Conservation (phyloP, 2,113 vertebrate species). For the Coptodon rendalli region DNA sequence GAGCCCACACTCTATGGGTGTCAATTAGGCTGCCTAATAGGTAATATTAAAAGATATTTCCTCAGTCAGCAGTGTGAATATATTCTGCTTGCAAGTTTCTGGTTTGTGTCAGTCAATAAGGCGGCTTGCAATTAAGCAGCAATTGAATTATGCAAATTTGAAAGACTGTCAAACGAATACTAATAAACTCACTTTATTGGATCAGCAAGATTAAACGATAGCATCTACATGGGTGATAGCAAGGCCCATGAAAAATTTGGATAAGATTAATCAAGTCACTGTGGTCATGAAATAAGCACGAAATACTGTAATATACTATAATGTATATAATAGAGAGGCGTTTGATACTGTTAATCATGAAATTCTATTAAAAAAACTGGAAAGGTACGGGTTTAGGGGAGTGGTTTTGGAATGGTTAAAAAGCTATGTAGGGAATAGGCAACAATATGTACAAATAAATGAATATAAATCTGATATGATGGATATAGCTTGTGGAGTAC, state of each 20-base stretch:
- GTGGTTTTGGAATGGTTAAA: too few relatives aligned
- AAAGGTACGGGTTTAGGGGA: too few relatives aligned
- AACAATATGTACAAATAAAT: too few relatives aligned
- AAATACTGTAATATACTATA: background rate
- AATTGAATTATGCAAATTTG: background rate
- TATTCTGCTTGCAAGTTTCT: background rate
- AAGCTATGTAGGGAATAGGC: too few relatives aligned
- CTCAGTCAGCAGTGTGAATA: background rate
- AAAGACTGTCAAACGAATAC: background rate
- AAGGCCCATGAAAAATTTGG: background rate
- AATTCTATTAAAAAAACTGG: too few relatives aligned
- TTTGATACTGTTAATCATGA: too few relatives aligned
- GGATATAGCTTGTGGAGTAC: too few relatives aligned
- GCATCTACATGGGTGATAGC: background rate
- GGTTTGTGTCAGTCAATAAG: background rate
- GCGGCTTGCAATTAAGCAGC: background rate
- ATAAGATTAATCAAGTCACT: background rate
- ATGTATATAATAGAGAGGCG: background rate
- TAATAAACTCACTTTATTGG: background rate
- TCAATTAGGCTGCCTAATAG: conserved; percentile 33
- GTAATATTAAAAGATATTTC: background rate
- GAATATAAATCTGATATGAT: too few relatives aligned
- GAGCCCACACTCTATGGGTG: conserved; percentile 13
- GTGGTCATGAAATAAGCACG: background rate
- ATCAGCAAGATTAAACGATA: background rate